Base-by-base conservation (phyloP, 2,888 invertebrate species). In the Hermodice carunculata region DNA sequence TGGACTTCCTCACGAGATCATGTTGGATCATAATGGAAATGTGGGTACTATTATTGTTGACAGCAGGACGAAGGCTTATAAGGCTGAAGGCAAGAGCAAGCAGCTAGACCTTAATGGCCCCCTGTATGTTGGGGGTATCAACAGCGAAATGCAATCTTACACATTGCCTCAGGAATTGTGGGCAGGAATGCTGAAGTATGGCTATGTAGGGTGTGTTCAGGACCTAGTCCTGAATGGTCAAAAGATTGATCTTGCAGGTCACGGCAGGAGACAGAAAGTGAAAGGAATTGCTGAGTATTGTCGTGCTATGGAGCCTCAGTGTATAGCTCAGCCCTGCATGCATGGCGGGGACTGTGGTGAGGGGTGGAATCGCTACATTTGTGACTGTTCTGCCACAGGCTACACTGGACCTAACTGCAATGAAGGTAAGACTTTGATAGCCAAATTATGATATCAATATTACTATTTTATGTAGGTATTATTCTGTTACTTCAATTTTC, bases 351-450 rank as follows among this genome's bases (percentile, higher is more conserved):
- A 89, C 26, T 98, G 98, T 86, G 88, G 91, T 3, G 96, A 97
- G 85, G 98, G 98, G 0, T 98, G 97, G 97, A 96, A 97, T 87
- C 89, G 97, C 66, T 94, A 93, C 75, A 90, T 95, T 58, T 98
- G 98, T 83, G 96, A 98, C 86, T 98, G 98, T 85, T 92, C 94
- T 11, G 90, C 91, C 37, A 97, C 96, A 0, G 90, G 92, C 70
- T 96, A 92, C 81, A 93, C 92, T 0, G 98, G 97, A 31, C 93
- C 94, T 0, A 95, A 94, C 14, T 98, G 98, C 87, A 95, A 95
- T 70, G 89, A 93, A 88, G 92, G 93, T 93, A 81, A 81, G 83
- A n/a, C 37, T 42, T n/a, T n/a, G n/a, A n/a, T n/a, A n/a, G n/a
- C n/a, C n/a, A n/a, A n/a, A n/a, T n/a, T n/a, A n/a, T n/a, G n/a